Evolutionary conservation across 2,113 vertebrate genomes (phyloP), one percentile per base, ranked within the genome.

Genomic region (Erpornis zantholeuca): DNA sequence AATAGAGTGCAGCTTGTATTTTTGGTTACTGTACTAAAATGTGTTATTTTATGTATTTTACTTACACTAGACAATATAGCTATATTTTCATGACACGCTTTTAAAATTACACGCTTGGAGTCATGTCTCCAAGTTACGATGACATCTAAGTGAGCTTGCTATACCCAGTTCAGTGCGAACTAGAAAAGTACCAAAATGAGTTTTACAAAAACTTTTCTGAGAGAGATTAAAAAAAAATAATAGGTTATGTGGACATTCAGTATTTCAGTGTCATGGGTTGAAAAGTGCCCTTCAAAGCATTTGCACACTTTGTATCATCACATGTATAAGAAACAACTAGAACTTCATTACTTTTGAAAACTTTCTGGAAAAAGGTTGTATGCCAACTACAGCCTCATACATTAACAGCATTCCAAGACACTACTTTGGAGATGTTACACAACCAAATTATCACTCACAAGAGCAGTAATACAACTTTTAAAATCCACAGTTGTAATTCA

Each of bases 311-410:
- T 50, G 9, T 53, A 73, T 31, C 18, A 63, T 33, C 28, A n/a
- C 0, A 0, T n/a, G 14, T 22, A 8, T 8, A 44, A 66, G 42
- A 35, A 86, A 47, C 5, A 77, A n/a, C n/a, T n/a, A n/a, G n/a
- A n/a, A n/a, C n/a, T n/a, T n/a, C n/a, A n/a, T n/a, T n/a, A n/a
- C n/a, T n/a, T n/a, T n/a, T n/a, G n/a, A n/a, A n/a, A n/a, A n/a
- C n/a, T 65, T 45, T n/a, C 69, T 85, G 36, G 47, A 38, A 60
- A 57, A 72, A 59, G 3, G 9, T 15, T 81, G 15, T 54, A 81
- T 10, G 13, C 15, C 53, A 88, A 18, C 64, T 79, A 35, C 36
- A 70, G 10, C 31, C 17, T 86, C 59, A 49, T 6, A 17, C 3
- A 40, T 19, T 15, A 89, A n/a, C 15, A 61, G 49, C 53, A 69